Percentiles rank a stretch among this genome's conserved stretches.
phyloP scores from a whole-genome alignment of 1,140 invertebrate genomes.

The Uloborus diversus region DNA sequence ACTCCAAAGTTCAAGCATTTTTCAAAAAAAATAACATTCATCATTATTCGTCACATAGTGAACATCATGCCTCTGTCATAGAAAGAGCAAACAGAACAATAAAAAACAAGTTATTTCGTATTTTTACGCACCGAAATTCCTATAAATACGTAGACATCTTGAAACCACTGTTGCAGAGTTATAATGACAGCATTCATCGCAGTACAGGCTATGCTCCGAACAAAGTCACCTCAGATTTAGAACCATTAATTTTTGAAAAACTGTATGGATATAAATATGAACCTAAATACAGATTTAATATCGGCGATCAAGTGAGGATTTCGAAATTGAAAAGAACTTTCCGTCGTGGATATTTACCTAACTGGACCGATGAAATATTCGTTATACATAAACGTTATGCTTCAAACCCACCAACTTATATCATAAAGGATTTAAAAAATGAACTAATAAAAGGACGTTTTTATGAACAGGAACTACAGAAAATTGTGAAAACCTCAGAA shows the following conservation, averaged over 20 bases:
- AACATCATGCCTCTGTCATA: conserved; percentile 65
- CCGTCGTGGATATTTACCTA: conserved; percentile 34
- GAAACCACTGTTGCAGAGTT: conserved; percentile 61
- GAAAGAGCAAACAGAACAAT: conserved; percentile 68
- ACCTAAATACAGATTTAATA: conserved; percentile 52
- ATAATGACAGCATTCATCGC: conserved; percentile 64
- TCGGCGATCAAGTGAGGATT: conserved; percentile 60
- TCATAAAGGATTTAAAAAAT: conserved; percentile 16
- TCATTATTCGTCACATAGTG: conserved; percentile 65
- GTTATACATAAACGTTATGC: neutral
- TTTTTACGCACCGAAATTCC: conserved; percentile 64
- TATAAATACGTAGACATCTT: conserved; percentile 65
- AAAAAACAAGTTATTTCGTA: conserved; percentile 66
- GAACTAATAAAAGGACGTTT: conserved; percentile 34
- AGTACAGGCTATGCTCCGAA: conserved; percentile 65
- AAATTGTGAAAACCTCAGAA: neutral
- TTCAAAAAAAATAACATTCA: conserved; percentile 64
- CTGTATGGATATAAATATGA: neutral
- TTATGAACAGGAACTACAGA: conserved; percentile 43
- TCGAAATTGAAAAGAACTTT: conserved; percentile 36
- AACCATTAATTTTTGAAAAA: conserved; percentile 34
- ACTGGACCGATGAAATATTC: conserved; percentile 49
- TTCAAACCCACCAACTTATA: conserved; percentile 13
- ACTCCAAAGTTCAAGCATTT: conserved; percentile 59
- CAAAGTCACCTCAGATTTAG: conserved; percentile 63